These are phyloP conservation scores for Talpa occidentalis DNA, from an alignment of 2,113 vertebrate species.

Conservation along the genomic window DNA sequence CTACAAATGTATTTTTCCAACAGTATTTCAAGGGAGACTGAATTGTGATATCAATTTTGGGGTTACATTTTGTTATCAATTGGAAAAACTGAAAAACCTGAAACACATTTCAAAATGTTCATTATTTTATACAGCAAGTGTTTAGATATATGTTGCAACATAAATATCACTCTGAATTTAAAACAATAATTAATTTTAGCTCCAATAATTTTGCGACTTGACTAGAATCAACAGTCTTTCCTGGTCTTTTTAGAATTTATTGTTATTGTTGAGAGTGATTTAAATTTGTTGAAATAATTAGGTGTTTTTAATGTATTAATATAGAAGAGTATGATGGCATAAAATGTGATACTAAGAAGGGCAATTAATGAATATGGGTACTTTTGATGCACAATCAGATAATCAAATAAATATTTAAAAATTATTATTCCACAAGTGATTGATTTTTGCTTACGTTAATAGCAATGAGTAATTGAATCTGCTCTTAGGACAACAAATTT, in stretches of 20 bases:
- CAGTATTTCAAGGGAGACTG: neutral
- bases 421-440: slow-evolving; percentile 13
- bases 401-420: slow-evolving; percentile 44
- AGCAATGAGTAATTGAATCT: slow-evolving; percentile 26
- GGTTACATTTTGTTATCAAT: neutral
- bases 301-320: neutral
- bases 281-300: slow-evolving; percentile 15
- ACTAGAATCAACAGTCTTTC: neutral
- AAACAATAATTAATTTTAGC: slow-evolving; percentile 22
- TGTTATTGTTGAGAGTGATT: neutral
- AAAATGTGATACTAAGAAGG: neutral
- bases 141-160: neutral
- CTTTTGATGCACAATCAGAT: neutral
- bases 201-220: neutral
- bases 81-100: neutral
- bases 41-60: neutral
- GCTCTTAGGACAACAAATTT: slow-evolving; percentile 33
- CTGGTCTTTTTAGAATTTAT: neutral
- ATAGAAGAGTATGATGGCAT: neutral
- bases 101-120: neutral
- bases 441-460: slow-evolving; percentile 46
- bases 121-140: neutral
- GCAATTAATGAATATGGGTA: neutral
- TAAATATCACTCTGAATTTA: neutral
- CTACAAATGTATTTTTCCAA: neutral